A percentile compares a stretch with the other conserved stretches of the same genome.
phyloP scores from a whole-genome alignment of 2,888 invertebrate species.

The Mallateleia sp. region DNA sequence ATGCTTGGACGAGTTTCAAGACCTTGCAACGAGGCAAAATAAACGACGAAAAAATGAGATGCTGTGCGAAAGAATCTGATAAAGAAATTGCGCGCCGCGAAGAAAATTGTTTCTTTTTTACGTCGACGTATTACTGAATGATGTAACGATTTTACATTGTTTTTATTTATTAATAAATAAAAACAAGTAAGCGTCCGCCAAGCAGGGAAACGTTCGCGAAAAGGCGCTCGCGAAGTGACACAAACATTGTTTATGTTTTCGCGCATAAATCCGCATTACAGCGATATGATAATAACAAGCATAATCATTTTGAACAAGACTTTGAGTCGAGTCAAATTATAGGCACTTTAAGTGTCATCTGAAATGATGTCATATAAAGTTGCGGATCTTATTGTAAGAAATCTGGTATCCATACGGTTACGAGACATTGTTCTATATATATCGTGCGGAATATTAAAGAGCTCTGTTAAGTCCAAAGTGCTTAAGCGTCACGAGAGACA shows the following conservation, averaged over 20 bases:
- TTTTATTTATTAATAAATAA: no score
- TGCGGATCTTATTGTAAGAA: slow-evolving; percentile 6
- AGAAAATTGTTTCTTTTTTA: slow-evolving; percentile 2
- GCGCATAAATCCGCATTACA: no score
- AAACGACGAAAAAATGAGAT: slow-evolving; percentile 1
- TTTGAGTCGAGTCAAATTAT: no score
- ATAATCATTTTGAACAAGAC: background rate
- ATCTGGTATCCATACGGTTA: background rate
- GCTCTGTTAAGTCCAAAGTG: slow-evolving; percentile 48
- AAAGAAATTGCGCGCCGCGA: slow-evolving; percentile 24
- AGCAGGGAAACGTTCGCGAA: no score
- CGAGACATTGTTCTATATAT: slow-evolving; percentile 22
- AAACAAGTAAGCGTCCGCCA: no score
- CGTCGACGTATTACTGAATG: no score
- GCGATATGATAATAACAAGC: no score
- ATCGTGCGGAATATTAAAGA: slow-evolving; percentile 54
- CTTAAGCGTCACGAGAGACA: slow-evolving; percentile 35
- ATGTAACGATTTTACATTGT: no score
- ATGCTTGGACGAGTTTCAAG: slow-evolving; percentile 54
- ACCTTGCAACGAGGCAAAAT: slow-evolving; percentile 35
- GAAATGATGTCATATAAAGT: background rate
- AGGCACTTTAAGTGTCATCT: background rate
- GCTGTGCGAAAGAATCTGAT: slow-evolving; percentile 14
- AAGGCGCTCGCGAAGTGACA: no score
- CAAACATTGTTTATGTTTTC: no score